These are phyloP conservation scores for Ochotona curzoniae DNA, from an alignment of 2,113 vertebrate species.

Conservation along the genomic window DNA sequence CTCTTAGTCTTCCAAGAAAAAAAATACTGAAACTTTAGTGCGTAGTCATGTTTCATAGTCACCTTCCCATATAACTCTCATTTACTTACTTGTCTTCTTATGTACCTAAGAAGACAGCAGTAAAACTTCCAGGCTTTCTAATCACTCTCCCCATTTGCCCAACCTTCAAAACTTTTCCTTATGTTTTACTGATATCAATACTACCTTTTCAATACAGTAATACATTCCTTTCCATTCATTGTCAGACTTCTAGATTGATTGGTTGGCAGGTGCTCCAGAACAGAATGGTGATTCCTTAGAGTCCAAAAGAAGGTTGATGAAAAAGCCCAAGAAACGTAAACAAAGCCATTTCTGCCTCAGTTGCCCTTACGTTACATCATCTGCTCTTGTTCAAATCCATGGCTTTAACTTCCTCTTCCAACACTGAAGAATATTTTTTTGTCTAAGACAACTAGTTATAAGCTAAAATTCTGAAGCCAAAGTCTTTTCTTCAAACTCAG, in stretches of 20 bases:
- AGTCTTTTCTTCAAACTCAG: constrained; percentile 11
- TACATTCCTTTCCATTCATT: background rate
- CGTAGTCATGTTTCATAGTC: background rate
- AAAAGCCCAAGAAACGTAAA: background rate
- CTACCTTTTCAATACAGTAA: background rate
- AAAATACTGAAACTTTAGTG: no score
- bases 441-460: background rate
- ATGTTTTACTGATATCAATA: background rate
- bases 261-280: background rate
- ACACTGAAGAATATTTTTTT: background rate
- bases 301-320: background rate
- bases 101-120: background rate
- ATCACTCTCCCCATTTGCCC: background rate
- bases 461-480: background rate
- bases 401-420: background rate
- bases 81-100: background rate
- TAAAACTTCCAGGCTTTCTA: background rate
- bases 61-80: background rate
- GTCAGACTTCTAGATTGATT: background rate
- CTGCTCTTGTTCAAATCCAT: background rate
- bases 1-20: no score
- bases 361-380: background rate
- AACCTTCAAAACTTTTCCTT: background rate
- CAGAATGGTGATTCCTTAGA: background rate
- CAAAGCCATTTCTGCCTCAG: background rate